Conservation (phyloP, 1,140 invertebrate species). For the Anthonomus grandis region DNA sequence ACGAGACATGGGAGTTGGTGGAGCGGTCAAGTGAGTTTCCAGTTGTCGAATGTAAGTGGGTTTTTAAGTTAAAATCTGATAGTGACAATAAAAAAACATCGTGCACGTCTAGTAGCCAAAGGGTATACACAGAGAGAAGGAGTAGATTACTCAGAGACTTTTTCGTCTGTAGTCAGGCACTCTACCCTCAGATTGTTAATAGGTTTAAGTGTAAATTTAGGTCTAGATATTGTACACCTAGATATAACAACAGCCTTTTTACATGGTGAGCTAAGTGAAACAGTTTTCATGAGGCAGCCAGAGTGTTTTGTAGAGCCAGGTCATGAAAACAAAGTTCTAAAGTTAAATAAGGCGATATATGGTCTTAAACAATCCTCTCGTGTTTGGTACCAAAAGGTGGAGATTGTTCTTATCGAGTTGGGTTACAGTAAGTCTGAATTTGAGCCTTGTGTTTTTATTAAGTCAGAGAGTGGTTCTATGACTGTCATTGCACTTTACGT, state of each 20-base stretch:
- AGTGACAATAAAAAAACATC: constrained; percentile 42
- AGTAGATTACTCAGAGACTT: constrained; percentile 44
- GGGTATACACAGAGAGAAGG: constrained; percentile 46
- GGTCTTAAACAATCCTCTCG: constrained; percentile 42
- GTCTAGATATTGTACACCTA: constrained; percentile 34
- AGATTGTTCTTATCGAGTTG: constrained; percentile 33
- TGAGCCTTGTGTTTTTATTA: constrained; percentile 44
- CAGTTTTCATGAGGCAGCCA: constrained; percentile 33
- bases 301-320: constrained; percentile 20
- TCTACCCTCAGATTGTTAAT: constrained; percentile 46
- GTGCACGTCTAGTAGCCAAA: constrained; percentile 48
- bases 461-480: constrained; percentile 19
- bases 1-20: constrained; percentile 43
- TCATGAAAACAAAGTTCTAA: constrained; percentile 37
- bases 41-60: constrained; percentile 46
- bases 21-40: constrained; percentile 36
- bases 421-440: constrained; percentile 38
- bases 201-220: constrained; percentile 38
- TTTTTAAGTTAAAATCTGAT: constrained; percentile 43
- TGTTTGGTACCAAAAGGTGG: constrained; percentile 38
- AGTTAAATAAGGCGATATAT: constrained; percentile 43
- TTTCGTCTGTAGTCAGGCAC: constrained; percentile 42
- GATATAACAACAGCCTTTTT: constrained; percentile 36
- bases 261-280: constrained; percentile 24
- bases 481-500: constrained; percentile 34